Evolutionary conservation across 2,797 vertebrate species (phyloP), one percentile per base, ranked within the genome.

Genomic region (Syndactyla subalaris): DNA sequence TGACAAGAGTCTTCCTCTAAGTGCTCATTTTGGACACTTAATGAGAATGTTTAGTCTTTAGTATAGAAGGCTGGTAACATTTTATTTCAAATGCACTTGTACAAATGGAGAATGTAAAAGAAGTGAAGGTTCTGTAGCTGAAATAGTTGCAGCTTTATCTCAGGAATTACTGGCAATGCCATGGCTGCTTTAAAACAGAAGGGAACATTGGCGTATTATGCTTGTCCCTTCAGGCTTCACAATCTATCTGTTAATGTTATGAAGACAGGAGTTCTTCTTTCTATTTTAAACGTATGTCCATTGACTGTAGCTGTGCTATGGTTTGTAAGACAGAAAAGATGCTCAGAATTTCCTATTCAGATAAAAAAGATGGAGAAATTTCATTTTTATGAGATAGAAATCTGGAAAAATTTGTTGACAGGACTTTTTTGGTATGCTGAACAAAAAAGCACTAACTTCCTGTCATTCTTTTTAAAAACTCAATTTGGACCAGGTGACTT

Each of bases 1-100:
- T 78, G 49, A 68, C 85, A 93, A 80, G 16, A 16, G 10, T 66
- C 43, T 89, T 90, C 41, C 34, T 24, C 52, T 30, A 57, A 63
- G 34, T 49, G 8, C 46, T 88, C 2, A 0, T 75, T 76, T 43
- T 71, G 36, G 17, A 17, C 51, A 29, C n/a, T 75, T 88, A 66
- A 38, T 70, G 55, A 87, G 36, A 45, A 17, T 18, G 5, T 49
- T 82, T 79, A 26, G 46, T 81, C n/a, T 88, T 62, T 76, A 14
- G 62, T 62, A 15, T 14, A 65, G 54, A 68, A 85, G 18, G n/a
- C 3, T 2, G 3, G 32, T 75, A n/a, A 61, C 24, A 20, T 76
- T 94, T 71, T 80, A 73, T 88, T 97, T 93, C 80, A 94, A 62
- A 88, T 65, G 73, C 14, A 6, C n/a, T 84, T 65, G 58, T 77